These are phyloP conservation scores for Nebria salina DNA, from an alignment of 2,888 invertebrate genomes.

Conservation along the genomic window DNA sequence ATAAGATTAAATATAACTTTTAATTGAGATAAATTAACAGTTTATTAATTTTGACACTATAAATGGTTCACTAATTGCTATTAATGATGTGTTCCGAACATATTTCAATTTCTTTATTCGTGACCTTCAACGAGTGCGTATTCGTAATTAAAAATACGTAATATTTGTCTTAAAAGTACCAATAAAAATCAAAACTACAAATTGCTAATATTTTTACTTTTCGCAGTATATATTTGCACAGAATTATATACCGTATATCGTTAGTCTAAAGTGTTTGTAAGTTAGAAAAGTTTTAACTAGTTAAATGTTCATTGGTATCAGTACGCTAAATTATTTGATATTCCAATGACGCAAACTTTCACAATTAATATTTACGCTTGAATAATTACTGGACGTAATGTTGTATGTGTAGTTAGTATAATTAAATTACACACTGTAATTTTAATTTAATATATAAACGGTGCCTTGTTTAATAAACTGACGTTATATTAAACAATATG, in stretches of 20 bases:
- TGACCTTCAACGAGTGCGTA: not conserved
- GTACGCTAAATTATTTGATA: not conserved
- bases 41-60: constrained; percentile 17
- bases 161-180: not conserved
- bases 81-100: constrained; percentile 1
- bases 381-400: not conserved
- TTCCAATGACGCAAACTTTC: not conserved
- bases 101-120: not conserved
- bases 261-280: not conserved
- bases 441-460: not conserved
- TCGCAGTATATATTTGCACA: too few relatives aligned
- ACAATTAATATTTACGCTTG: not conserved
- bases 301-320: not conserved
- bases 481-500: too few relatives aligned
- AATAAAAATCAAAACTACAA: not conserved
- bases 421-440: not conserved
- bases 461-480: too few relatives aligned
- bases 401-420: not conserved
- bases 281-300: not conserved
- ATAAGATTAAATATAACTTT: not conserved
- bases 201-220: too few relatives aligned
- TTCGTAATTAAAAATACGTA: not conserved
- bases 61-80: constrained; percentile 14
- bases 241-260: not conserved
- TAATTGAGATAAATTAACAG: constrained; percentile 16